Evolutionary conservation across 1,140 invertebrate species (phyloP).

Genomic region (Drosophila serrata): DNA sequence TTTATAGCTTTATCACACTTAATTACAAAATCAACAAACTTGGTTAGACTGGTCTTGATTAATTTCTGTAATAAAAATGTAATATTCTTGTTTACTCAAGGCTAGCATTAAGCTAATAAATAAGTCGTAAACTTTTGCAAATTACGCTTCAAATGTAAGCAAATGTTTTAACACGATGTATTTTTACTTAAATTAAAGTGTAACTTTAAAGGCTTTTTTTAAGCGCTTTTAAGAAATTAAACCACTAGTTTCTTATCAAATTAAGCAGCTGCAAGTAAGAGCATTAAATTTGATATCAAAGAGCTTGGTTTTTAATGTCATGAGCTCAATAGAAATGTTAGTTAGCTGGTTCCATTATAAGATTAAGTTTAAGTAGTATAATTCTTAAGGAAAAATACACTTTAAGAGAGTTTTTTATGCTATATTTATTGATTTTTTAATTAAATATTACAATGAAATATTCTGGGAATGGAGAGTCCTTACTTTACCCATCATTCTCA

Average conservation of each 20-base stretch:
- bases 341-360: not conserved
- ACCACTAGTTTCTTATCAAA: conserved; percentile 3
- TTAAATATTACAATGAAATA: not conserved
- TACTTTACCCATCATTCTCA: not conserved
- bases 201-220: not conserved
- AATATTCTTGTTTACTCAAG: conserved; percentile 9
- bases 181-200: not conserved
- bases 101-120: not conserved
- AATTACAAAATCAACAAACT: not conserved
- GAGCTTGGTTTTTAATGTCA: not conserved
- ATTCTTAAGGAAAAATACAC: not conserved
- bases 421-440: not conserved
- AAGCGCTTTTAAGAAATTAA: not conserved
- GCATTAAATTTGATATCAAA: not conserved
- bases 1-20: not conserved
- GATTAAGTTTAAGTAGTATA: not conserved
- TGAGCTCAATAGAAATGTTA: not conserved
- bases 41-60: conserved; percentile 1
- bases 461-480: not conserved
- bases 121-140: conserved; percentile 6
- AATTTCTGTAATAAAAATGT: conserved; percentile 7
- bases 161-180: conserved; percentile 4
- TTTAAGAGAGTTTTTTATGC: too few species aligned
- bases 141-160: not conserved
- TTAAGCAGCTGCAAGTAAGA: not conserved